A percentile compares a stretch with the other conserved stretches of the same genome.
Evolutionary conservation across 2,797 vertebrate genomes (phyloP).

Genomic region (Micrastur ruficollis): DNA sequence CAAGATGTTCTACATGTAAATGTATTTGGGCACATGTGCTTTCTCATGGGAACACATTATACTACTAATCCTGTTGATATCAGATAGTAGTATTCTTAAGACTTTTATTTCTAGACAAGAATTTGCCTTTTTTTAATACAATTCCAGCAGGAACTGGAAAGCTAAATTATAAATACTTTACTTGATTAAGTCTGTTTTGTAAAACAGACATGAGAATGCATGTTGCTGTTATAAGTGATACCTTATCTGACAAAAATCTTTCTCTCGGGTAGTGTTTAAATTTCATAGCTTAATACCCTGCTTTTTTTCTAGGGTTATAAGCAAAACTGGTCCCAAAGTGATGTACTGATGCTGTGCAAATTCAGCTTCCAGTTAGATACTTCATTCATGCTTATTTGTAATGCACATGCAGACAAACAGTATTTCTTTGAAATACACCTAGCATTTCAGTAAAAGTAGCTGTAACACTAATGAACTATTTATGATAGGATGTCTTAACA

Average conservation of each 20-base stretch:
- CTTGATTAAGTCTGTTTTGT: conserved; percentile 7
- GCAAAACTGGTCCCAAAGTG: not conserved
- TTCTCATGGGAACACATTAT: conserved; percentile 11
- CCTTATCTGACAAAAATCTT: not conserved
- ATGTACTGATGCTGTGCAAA: not conserved
- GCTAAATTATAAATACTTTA: conserved; percentile 21
- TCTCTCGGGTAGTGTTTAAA: not conserved
- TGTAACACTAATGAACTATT: conserved; percentile 19
- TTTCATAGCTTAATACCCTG: not conserved
- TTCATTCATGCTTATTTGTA: not conserved
- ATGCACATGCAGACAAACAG: not conserved
- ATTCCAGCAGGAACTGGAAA: conserved; percentile 24
- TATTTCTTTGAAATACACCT: not conserved
- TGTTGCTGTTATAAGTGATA: not conserved
- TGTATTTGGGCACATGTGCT: not conserved
- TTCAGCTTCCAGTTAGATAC: not conserved
- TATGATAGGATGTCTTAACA: not conserved
- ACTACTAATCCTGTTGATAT: conserved; percentile 1
- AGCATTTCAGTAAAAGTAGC: not conserved
- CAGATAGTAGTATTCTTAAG: conserved; percentile 10
- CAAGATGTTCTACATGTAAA: conserved; percentile 9
- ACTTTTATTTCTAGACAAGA: conserved; percentile 13
- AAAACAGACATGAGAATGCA: not conserved
- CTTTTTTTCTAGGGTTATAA: not conserved
- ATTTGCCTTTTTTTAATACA: not conserved